A percentile compares a stretch with the other conserved stretches of the same genome.
Evolutionary conservation across 2,888 invertebrate genomes (phyloP).

Genomic region (Sthenelais limicola): DNA sequence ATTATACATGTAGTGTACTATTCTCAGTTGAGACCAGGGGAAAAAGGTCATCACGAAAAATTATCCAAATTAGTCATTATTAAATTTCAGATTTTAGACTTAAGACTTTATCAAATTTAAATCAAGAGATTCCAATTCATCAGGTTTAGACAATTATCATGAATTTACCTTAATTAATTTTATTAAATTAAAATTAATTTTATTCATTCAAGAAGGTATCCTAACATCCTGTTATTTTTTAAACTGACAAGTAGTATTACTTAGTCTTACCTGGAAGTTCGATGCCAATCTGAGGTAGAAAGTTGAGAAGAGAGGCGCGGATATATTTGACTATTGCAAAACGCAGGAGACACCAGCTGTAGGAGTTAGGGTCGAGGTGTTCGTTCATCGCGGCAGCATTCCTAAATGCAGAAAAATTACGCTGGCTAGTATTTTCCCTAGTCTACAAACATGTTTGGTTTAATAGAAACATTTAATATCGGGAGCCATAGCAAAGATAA

Average conservation of each 20-base stretch:
- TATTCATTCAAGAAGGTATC: not conserved
- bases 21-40: no score
- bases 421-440: no score
- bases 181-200: not conserved
- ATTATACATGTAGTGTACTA: no score
- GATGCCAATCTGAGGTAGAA: slow-evolving; percentile 89
- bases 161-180: not conserved
- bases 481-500: no score
- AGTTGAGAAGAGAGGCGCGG: slow-evolving; percentile 87
- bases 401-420: not conserved
- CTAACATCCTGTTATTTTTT: not conserved
- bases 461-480: not conserved
- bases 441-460: not conserved
- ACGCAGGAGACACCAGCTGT: slow-evolving; percentile 95
- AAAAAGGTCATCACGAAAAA: no score
- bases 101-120: no score
- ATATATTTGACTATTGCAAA: slow-evolving; percentile 89
- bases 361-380: slow-evolving; percentile 93
- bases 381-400: slow-evolving; percentile 73
- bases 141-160: not conserved
- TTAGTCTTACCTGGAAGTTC: slow-evolving; percentile 83
- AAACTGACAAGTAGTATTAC: no score
- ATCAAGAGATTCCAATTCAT: no score
- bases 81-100: no score
- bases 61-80: no score